Conservation (phyloP, 2,888 invertebrate genomes). For the Aporophyla lueneburgensis region DNA sequence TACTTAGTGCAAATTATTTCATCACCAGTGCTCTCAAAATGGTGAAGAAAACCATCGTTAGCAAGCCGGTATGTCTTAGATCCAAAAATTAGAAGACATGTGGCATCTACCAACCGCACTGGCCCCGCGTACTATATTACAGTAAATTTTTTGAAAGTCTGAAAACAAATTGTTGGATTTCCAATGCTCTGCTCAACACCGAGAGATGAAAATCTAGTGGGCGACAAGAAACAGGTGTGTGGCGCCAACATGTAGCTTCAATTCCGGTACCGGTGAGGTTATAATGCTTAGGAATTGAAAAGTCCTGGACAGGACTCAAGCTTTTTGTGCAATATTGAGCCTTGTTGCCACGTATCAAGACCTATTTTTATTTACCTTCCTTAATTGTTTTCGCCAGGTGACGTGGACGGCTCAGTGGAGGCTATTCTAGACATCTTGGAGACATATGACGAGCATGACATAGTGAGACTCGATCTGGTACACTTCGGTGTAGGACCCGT, state of each 20-base stretch:
- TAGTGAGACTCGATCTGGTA: conserved; percentile 95
- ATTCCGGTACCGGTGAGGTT: not conserved
- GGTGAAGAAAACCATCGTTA: not conserved
- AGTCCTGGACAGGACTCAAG: not conserved
- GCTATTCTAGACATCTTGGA: conserved; percentile 97
- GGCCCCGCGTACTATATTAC: too few species aligned
- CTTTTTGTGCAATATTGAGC: not conserved
- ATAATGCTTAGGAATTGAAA: too few species aligned
- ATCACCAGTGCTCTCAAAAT: not conserved
- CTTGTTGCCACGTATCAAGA: not conserved
- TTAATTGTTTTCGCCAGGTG: conserved; percentile 89
- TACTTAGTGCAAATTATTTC: too few species aligned
- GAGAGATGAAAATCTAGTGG: not conserved
- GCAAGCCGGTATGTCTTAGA: not conserved
- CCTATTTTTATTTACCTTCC: not conserved
- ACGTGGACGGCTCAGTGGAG: conserved; percentile 99
- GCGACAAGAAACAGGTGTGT: not conserved
- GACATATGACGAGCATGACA: conserved; percentile 94
- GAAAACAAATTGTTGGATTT: too few species aligned
- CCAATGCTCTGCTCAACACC: not conserved
- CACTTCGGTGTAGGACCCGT: conserved; percentile 97
- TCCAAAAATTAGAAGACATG: too few species aligned
- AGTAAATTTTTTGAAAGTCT: too few species aligned
- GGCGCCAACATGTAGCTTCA: not conserved
- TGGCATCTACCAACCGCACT: too few species aligned